Evolutionary conservation across 1,140 invertebrate species (phyloP).

Genomic region (Drosophila tropicalis): DNA sequence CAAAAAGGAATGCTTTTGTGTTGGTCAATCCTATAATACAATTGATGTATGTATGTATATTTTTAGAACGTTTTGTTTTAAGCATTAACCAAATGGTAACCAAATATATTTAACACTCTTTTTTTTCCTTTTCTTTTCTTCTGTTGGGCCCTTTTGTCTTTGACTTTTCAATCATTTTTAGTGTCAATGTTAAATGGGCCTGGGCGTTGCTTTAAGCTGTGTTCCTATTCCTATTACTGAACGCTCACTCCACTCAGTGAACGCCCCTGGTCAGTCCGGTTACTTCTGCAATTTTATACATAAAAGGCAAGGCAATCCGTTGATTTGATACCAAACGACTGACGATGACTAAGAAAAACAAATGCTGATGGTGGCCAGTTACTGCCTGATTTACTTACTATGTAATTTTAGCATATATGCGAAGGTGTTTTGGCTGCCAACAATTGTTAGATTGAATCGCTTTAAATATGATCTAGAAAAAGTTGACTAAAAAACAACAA

Average conservation of each 20-base stretch:
- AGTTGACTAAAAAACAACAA: slow-evolving; percentile 55
- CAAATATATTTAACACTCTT: slow-evolving; percentile 53
- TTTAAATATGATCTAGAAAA: slow-evolving; percentile 80
- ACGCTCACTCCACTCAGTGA: slow-evolving; percentile 58
- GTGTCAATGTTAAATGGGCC: slow-evolving; percentile 79
- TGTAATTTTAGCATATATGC: slow-evolving; percentile 80
- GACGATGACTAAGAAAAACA: slow-evolving; percentile 12
- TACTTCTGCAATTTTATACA: slow-evolving; percentile 82
- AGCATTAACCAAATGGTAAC: slow-evolving; percentile 38
- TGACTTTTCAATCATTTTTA: slow-evolving; percentile 53
- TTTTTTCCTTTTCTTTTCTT: too few species aligned
- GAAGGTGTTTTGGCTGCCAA: slow-evolving; percentile 73
- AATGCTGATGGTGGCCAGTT: slow-evolving; percentile 26
- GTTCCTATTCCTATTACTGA: slow-evolving; percentile 4
- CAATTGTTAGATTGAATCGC: slow-evolving; percentile 67
- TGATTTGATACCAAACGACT: slow-evolving; percentile 43
- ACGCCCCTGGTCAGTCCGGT: slow-evolving; percentile 57
- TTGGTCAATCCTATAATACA: not conserved
- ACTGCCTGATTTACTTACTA: slow-evolving; percentile 38
- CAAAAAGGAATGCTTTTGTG: slow-evolving; percentile 63
- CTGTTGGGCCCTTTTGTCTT: slow-evolving; percentile 54
- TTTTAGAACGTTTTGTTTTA: slow-evolving; percentile 66
- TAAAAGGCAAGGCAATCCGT: slow-evolving; percentile 73
- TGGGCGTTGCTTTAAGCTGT: slow-evolving; percentile 31
- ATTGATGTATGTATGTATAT: slow-evolving; percentile 33